Evolutionary conservation across 2,888 invertebrate genomes (phyloP).

Genomic region (Aethes cnicana): DNA sequence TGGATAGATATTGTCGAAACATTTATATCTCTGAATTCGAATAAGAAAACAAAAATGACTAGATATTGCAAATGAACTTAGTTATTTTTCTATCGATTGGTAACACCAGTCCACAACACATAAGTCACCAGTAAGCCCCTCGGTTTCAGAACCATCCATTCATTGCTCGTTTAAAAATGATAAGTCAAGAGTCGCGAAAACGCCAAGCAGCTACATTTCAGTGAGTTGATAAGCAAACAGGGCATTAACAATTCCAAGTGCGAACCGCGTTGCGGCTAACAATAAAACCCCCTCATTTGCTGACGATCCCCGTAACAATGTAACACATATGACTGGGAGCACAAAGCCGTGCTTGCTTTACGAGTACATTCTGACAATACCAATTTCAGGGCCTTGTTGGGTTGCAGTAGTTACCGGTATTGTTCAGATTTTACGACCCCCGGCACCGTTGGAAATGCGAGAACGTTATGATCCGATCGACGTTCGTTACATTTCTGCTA

Average conservation of each 20-base stretch:
- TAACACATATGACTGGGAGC: constrained; percentile 56
- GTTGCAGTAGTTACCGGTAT: constrained; percentile 60
- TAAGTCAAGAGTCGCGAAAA: too few relatives aligned
- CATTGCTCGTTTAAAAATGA: too few relatives aligned
- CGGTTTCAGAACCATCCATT: too few relatives aligned
- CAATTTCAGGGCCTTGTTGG: constrained; percentile 64
- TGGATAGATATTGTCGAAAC: too few relatives aligned
- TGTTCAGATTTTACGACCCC: constrained; percentile 62
- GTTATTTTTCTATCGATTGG: too few relatives aligned
- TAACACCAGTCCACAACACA: too few relatives aligned
- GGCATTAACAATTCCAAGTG: constrained; percentile 35
- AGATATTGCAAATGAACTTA: too few relatives aligned
- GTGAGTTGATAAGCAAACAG: constrained; percentile 25
- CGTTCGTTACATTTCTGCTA: constrained; percentile 26
- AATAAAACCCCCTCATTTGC: constrained; percentile 50
- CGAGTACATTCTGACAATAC: constrained; percentile 65
- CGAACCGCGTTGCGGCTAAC: constrained; percentile 35
- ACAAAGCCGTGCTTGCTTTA: constrained; percentile 64
- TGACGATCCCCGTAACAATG: constrained; percentile 58
- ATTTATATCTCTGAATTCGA: too few relatives aligned
- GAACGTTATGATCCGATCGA: constrained; percentile 39
- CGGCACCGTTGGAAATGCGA: constrained; percentile 43
- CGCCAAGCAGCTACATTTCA: neutral
- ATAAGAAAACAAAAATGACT: too few relatives aligned
- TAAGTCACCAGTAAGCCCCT: too few relatives aligned